Evolutionary conservation across 2,888 invertebrate genomes (phyloP), one percentile per base, ranked within the genome.

Genomic region (Hermodice carunculata): DNA sequence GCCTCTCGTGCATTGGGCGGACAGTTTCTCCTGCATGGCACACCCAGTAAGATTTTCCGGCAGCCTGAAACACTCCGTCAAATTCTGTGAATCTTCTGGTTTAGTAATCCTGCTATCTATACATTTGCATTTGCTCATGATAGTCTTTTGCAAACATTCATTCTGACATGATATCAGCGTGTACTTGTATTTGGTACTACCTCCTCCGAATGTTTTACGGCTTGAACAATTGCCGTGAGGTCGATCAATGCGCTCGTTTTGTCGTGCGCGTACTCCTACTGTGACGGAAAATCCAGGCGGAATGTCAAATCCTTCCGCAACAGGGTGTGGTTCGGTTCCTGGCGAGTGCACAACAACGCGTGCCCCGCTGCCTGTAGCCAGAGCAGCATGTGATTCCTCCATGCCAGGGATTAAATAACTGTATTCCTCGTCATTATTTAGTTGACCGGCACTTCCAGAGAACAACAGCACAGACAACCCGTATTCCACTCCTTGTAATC

Each of bases 81-180:
- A 31, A 6, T 29, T 59, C 17, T n/a, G 17, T 37, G 11, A 22
- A 11, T 22, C 14, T 11, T 58, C 51, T 34, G 64, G 64, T 2
- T 44, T 49, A n/a, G 69, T 49, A 29, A 71, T 48, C 26, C 63
- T 46, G 51, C 58, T 74, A 52, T 75, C 75, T 8, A 71, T 48
- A 53, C 75, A 75, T 3, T 61, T 56, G 56, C 75, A 75, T 11
- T 40, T 56, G 19, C 52, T 51, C 57, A 76, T 71, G 60, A 75
- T 75, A 19, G 57, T 53, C 5, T 49, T 37, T 56, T 75, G 75
- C 2, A 75, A 67, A 65, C 75, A 75, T 26, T 64, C 63, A 48
- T 75, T 75, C 61, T 75, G 75, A 51, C 75, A 75, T 29, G 61
- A 61, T 14, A 69, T 68, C 17, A 75, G 69, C 3, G 74, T 69